These are phyloP conservation scores for Haemorhous mexicanus DNA, from an alignment of 2,113 vertebrate species.

Conservation along the genomic window DNA sequence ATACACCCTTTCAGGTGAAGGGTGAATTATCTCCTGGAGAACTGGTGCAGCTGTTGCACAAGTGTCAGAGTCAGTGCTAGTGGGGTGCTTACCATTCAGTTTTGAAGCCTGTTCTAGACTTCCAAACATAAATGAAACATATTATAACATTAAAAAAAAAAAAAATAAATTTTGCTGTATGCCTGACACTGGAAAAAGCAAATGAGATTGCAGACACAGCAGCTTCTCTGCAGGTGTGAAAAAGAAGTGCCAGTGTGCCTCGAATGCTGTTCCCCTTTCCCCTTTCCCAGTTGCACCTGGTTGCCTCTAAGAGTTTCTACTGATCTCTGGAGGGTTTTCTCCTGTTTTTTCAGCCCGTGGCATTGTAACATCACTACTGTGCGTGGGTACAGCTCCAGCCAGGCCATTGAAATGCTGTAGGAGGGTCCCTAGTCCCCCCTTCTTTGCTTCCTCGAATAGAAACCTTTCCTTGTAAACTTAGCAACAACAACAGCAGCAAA, in stretches of 20 bases:
- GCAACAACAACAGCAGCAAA: background rate
- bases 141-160: background rate
- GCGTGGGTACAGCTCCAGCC: background rate
- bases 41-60: rapidly evolving
- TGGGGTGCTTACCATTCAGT: rapidly evolving
- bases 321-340: background rate
- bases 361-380: background rate
- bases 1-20: rapidly evolving
- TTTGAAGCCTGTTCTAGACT: background rate
- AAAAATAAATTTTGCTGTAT: background rate
- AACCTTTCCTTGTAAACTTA: background rate
- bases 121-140: background rate
- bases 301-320: background rate
- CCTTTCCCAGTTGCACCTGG: background rate
- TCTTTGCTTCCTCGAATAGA: background rate
- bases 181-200: background rate
- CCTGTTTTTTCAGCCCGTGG: background rate
- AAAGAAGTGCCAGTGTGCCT: background rate
- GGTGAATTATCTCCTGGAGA: rapidly evolving
- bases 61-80: background rate
- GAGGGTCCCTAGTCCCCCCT: background rate
- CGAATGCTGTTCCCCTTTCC: background rate
- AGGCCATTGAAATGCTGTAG: background rate
- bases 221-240: background rate
- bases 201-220: background rate